A percentile compares a stretch with the other conserved stretches of the same genome.
Evolutionary conservation across 2,113 vertebrate genomes (phyloP).

Genomic region (Etheostoma cragini): DNA sequence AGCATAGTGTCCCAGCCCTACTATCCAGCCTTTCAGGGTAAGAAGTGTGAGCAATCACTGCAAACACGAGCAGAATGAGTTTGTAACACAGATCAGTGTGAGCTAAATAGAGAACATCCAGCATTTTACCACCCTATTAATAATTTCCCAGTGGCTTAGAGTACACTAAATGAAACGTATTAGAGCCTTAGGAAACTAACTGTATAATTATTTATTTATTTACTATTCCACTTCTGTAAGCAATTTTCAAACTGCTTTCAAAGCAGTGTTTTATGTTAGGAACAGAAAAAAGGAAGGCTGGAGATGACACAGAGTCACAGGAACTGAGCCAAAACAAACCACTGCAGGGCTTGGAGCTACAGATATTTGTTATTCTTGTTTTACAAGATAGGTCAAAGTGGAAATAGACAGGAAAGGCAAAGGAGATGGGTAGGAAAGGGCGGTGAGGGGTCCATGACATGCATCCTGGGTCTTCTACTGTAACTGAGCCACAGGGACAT

Average conservation of each 20-base stretch:
- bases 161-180: conserved; percentile 29
- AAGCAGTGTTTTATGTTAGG: neutral
- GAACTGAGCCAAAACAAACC: conserved; percentile 48
- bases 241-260: neutral
- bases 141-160: conserved; percentile 15
- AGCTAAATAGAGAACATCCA: neutral
- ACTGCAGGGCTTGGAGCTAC: conserved; percentile 10
- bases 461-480: neutral
- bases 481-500: neutral
- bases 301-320: conserved; percentile 2
- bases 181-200: conserved; percentile 4
- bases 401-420: conserved; percentile 43
- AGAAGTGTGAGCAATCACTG: neutral
- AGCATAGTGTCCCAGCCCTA: no score
- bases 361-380: conserved; percentile 43
- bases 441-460: neutral
- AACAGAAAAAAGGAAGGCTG: conserved; percentile 17
- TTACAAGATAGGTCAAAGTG: conserved; percentile 27
- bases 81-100: neutral
- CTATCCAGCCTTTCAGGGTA: neutral
- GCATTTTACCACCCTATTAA: neutral
- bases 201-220: neutral
- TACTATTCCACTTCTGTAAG: conserved; percentile 1
- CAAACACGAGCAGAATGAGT: neutral
- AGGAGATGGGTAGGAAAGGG: neutral